Conservation (phyloP, 2,797 vertebrate genomes). For the Poeciliopsis presidionis region DNA sequence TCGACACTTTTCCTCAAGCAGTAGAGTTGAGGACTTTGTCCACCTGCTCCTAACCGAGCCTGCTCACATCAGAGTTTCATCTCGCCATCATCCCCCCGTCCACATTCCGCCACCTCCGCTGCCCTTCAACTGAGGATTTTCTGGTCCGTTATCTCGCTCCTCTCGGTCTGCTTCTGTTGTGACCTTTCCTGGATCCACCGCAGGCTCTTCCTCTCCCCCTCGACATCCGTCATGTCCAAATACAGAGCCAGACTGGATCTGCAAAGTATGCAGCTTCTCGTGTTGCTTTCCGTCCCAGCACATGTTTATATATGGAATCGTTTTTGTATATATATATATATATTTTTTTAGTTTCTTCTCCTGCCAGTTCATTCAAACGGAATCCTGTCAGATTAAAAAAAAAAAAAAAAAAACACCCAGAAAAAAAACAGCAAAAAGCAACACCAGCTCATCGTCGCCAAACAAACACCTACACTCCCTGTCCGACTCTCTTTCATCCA, state of each 20-base stretch:
- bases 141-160: slow-evolving; percentile 3
- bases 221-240: slow-evolving; percentile 2
- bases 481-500: slow-evolving; percentile 17
- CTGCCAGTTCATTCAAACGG: not conserved
- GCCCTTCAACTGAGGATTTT: slow-evolving; percentile 4
- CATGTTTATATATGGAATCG: slow-evolving; percentile 24
- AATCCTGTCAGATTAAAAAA: not conserved
- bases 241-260: slow-evolving; percentile 9
- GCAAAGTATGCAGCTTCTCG: not conserved
- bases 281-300: not conserved
- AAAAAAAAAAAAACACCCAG: not conserved
- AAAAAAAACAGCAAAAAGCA: not conserved
- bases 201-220: slow-evolving; percentile 12
- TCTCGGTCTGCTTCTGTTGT: slow-evolving; percentile 20
- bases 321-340: not conserved
- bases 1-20: too few species aligned
- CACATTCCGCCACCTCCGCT: slow-evolving; percentile 20
- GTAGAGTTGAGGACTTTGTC: too few species aligned
- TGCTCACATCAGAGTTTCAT: slow-evolving; percentile 6
- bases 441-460: slow-evolving; percentile 21
- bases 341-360: not conserved
- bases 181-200: slow-evolving; percentile 37
- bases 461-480: slow-evolving; percentile 28
- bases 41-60: slow-evolving; percentile 1
- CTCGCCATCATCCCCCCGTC: slow-evolving; percentile 16